These are phyloP conservation scores for Trematomus loennbergii DNA, from an alignment of 2,113 vertebrate species.

Conservation along the genomic window DNA sequence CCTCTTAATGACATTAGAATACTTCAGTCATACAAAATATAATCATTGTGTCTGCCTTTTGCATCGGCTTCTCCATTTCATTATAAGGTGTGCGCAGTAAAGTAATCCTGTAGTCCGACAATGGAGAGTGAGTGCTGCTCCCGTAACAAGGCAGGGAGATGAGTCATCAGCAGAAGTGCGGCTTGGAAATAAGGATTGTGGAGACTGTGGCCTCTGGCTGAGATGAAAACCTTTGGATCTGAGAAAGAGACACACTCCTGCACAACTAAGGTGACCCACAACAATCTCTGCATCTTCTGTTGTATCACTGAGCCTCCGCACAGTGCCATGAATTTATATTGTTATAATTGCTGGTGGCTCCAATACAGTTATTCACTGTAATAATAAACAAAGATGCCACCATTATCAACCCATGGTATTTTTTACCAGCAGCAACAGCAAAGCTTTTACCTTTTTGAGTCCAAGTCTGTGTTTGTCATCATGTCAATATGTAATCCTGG, in stretches of 20 bases:
- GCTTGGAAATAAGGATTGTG: constrained; percentile 77
- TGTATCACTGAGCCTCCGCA: constrained; percentile 32
- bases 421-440: too few species aligned
- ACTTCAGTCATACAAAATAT: constrained; percentile 54
- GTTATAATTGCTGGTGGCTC: constrained; percentile 39
- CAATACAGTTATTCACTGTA: constrained; percentile 22
- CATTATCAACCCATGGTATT: neutral
- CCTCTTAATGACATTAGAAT: constrained; percentile 41
- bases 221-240: constrained; percentile 88
- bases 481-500: too few species aligned
- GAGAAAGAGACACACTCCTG: constrained; percentile 70
- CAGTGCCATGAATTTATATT: constrained; percentile 33
- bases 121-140: constrained; percentile 82
- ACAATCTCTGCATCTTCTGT: constrained; percentile 42
- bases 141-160: constrained; percentile 86
- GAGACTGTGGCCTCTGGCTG: constrained; percentile 82
- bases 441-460: too few species aligned
- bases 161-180: constrained; percentile 86
- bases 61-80: constrained; percentile 68
- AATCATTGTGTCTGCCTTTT: constrained; percentile 70
- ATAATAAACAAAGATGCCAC: constrained; percentile 18
- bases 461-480: too few species aligned
- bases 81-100: constrained; percentile 83
- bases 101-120: constrained; percentile 80
- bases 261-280: constrained; percentile 62